A percentile compares a stretch with the other conserved stretches of the same genome.
Evolutionary conservation across 2,113 vertebrate species (phyloP).

Genomic region (Tragelaphus scriptus): DNA sequence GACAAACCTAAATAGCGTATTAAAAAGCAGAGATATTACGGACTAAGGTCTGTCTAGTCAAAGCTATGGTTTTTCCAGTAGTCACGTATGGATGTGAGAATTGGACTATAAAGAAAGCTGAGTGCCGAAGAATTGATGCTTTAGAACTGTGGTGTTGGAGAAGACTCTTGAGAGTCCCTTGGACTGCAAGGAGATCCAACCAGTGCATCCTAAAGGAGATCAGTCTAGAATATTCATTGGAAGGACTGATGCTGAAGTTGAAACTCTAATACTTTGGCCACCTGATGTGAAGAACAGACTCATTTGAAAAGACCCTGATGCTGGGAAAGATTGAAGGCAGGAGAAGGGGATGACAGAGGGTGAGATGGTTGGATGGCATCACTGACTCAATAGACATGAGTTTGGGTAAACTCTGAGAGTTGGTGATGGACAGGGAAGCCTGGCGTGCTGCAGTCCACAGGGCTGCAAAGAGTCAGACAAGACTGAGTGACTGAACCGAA

Average conservation of each 20-base stretch:
- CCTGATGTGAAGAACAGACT: background rate
- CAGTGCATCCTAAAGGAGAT: background rate
- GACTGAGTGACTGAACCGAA: background rate
- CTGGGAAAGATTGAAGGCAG: background rate
- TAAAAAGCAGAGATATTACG: background rate
- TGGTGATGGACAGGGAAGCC: background rate
- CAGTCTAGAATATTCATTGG: background rate
- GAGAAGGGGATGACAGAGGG: background rate
- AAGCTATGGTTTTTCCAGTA: background rate
- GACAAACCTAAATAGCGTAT: background rate
- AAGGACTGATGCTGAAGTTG: background rate
- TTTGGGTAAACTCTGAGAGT: background rate
- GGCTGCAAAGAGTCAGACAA: background rate
- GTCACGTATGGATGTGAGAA: background rate
- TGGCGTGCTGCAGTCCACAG: background rate
- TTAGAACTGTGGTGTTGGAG: background rate
- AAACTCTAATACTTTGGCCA: background rate
- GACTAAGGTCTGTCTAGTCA: background rate
- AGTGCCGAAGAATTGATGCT: accelerated
- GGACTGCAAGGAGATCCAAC: background rate
- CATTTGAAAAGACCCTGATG: background rate
- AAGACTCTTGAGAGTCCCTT: background rate
- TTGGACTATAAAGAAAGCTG: background rate
- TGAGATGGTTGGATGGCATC: background rate
- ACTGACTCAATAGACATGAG: background rate